Percentiles rank a stretch among this genome's conserved stretches.
These are phyloP conservation scores for Paraescarpia echinospica DNA, from an alignment of 1,140 invertebrate species.

Conservation along the genomic window DNA sequence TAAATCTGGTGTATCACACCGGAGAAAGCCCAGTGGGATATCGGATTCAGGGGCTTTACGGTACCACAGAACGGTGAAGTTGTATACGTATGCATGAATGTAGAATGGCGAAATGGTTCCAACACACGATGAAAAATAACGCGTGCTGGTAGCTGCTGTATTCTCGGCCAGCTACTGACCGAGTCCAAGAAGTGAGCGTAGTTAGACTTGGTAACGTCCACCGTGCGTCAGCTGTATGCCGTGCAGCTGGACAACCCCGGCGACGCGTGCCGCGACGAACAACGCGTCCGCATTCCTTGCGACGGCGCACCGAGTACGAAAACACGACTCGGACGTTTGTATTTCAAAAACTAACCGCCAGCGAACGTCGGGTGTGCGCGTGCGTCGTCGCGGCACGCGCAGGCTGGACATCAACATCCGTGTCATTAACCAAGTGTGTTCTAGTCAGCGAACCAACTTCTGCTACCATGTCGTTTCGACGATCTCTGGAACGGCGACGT, in stretches of 20 bases:
- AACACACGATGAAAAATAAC: neutral
- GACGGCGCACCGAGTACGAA: neutral
- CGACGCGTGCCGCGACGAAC: neutral
- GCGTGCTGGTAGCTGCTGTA: neutral
- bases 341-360: neutral
- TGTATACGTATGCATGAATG: neutral
- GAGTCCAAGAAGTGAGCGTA: neutral
- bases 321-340: neutral
- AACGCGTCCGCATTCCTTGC: neutral
- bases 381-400: neutral
- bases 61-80: neutral
- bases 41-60: too few relatives aligned
- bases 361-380: neutral
- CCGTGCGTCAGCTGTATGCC: neutral
- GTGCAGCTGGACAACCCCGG: neutral
- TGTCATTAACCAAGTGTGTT: conserved; percentile 1
- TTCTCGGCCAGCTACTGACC: neutral
- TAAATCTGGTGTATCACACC: too few relatives aligned
- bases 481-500: neutral
- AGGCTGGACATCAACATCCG: neutral
- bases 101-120: neutral
- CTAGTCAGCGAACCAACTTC: neutral
- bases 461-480: neutral
- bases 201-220: neutral
- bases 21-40: too few relatives aligned